Evolutionary conservation across 2,888 invertebrate genomes (phyloP).

Genomic region (Heliconius cydno): DNA sequence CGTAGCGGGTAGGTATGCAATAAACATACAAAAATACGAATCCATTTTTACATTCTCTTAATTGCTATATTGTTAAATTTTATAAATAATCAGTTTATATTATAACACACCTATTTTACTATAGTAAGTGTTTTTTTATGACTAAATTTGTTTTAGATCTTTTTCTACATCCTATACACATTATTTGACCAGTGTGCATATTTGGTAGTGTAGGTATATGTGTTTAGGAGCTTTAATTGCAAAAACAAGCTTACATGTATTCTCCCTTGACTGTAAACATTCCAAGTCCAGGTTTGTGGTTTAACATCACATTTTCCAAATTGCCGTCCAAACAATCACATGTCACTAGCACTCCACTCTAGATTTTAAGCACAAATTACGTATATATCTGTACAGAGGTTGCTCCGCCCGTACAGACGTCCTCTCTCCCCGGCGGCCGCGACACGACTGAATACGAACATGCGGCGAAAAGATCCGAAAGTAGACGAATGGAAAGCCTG

Average conservation of each 20-base stretch:
- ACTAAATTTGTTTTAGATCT: too few species aligned
- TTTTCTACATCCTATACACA: background rate
- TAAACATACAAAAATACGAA: too few species aligned
- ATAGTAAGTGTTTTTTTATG: too few species aligned
- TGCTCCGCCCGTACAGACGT: background rate
- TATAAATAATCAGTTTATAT: too few species aligned
- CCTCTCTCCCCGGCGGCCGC: constrained; percentile 4
- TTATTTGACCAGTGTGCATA: background rate
- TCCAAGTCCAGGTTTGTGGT: constrained; percentile 14
- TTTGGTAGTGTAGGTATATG: too few species aligned
- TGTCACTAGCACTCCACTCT: constrained; percentile 24
- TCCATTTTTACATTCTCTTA: too few species aligned
- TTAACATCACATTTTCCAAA: constrained; percentile 15
- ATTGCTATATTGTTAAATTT: too few species aligned
- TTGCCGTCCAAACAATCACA: constrained; percentile 21
- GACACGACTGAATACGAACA: constrained; percentile 33
- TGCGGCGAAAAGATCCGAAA: constrained; percentile 33
- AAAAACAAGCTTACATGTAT: constrained; percentile 28
- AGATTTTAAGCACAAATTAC: constrained; percentile 16
- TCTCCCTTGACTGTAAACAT: background rate
- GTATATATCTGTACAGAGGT: background rate
- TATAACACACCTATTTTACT: too few species aligned
- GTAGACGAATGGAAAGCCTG: constrained; percentile 33
- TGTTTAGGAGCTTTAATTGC: background rate
- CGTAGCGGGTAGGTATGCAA: too few species aligned